Base-by-base conservation (phyloP, 1,140 invertebrate species). In the Cepaea nemoralis region DNA sequence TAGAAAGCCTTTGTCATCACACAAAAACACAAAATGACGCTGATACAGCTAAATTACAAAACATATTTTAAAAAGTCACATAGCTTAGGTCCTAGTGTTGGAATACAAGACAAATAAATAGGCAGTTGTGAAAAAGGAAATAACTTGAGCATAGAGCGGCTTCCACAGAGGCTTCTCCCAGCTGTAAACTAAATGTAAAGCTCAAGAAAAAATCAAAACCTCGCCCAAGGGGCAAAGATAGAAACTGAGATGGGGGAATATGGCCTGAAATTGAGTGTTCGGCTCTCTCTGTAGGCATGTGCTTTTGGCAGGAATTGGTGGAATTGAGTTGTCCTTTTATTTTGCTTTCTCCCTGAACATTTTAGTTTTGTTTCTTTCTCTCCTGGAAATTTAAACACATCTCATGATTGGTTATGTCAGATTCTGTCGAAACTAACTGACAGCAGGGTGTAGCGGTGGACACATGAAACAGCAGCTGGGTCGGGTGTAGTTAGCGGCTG, bases 251-350 rank as follows among this genome's bases (percentile, higher is more conserved):
- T 31, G 59, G 59, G 59, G 59, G 33, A 27, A 31, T 63, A 31
- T 63, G 3, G 59, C 27, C 59, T 63, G 59, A 63, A 63, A 63
- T 63, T 63, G 59, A 63, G 59, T 63, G 59, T 63, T 63, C 59
- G 33, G 33, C 59, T 27, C 33, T 63, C 59, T 63, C 33, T 63
- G 59, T 63, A 63, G 59, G 33, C 59, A 31, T 31, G 59, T 63
- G 59, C 59, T 27, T 27, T 27, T 19, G 59, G 59, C 59, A 63
- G 59, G 33, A 63, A 27, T 22, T 63, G 59, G 59, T 31, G 59
- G 33, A 63, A 63, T 63, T 27, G 59, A 31, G 59, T 63, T 63
- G 27, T 55, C 50, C 50, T 27, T 6, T 31, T 63, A 31, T 63
- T 63, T 31, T 63, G 10, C 59, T 63, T n/a, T 16, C 33, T 2